Percentiles rank a stretch among this genome's conserved stretches.
These are phyloP conservation scores for Mantis religiosa DNA, from an alignment of 2,888 invertebrate species.

Conservation along the genomic window DNA sequence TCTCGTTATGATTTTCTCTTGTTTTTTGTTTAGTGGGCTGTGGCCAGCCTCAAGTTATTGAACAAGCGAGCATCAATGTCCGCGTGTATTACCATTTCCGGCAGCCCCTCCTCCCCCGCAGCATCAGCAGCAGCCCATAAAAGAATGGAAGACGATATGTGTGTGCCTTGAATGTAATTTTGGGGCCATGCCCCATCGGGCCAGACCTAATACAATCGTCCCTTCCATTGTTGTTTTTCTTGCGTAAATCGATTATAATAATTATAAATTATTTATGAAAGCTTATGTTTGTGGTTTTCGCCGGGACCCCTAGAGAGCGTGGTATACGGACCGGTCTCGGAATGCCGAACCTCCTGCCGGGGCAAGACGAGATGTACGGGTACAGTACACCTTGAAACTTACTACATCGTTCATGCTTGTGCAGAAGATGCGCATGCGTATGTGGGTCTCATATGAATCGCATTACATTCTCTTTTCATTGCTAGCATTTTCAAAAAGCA, in stretches of 20 bases:
- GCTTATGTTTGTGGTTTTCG: conserved; percentile 3
- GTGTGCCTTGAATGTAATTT: not conserved
- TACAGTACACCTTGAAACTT: not conserved
- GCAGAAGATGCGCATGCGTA: not conserved
- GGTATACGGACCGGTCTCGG: not conserved
- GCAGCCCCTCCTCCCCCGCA: not conserved
- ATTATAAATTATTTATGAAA: conserved; percentile 16
- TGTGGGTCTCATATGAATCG: no score
- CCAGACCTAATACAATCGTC: not conserved
- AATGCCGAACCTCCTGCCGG: not conserved
- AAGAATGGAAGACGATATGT: not conserved
- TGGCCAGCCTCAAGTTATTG: not conserved
- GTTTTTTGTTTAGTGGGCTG: not conserved
- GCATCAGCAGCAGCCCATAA: not conserved
- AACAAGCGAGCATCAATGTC: not conserved
- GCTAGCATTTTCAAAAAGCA: no score
- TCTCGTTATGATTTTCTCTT: not conserved
- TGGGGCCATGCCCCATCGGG: not conserved
- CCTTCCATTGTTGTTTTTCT: not conserved
- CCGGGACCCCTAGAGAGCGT: conserved; percentile 1
- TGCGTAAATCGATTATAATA: conserved; percentile 14
- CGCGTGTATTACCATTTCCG: not conserved
- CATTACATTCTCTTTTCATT: no score
- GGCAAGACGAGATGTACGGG: not conserved
- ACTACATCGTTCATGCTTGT: not conserved